These are phyloP conservation scores for Sylvia borin DNA, from an alignment of 2,797 vertebrate genomes.

Conservation along the genomic window DNA sequence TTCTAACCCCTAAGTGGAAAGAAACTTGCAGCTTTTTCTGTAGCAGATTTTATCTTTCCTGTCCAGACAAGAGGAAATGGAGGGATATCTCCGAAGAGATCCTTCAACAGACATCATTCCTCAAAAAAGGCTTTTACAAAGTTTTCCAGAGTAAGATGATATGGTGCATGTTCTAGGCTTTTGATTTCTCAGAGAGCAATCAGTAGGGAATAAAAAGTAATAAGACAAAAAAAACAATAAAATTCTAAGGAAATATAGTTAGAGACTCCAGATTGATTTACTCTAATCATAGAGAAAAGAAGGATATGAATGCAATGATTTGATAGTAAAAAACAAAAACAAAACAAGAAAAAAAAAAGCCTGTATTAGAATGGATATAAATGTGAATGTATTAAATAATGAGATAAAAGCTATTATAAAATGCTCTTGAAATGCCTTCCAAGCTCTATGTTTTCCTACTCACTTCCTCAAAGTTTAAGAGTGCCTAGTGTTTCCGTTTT, in stretches of 20 bases:
- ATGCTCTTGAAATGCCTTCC: neutral
- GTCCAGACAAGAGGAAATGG: neutral
- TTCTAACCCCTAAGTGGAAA: neutral
- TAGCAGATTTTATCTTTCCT: neutral
- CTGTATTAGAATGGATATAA: neutral
- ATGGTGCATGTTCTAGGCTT: neutral
- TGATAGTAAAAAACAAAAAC: neutral
- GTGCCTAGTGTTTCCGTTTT: conserved; percentile 46
- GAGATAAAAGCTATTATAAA: neutral
- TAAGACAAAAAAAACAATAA: neutral
- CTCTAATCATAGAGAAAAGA: neutral
- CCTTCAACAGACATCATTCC: neutral
- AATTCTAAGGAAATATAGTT: neutral
- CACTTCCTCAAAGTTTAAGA: conserved; percentile 14
- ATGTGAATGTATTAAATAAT: neutral
- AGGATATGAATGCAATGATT: neutral
- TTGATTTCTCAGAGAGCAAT: neutral
- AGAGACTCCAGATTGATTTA: neutral
- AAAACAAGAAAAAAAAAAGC: neutral
- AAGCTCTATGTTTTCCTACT: neutral
- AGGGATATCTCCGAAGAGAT: neutral
- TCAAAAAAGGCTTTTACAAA: neutral
- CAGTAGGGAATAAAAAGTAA: neutral
- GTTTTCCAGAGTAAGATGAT: neutral
- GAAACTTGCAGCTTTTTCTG: neutral